Percentiles rank a stretch among this genome's conserved stretches.
phyloP scores from a whole-genome alignment of 1,140 invertebrate species.

The Propsilocerus akamusi region DNA sequence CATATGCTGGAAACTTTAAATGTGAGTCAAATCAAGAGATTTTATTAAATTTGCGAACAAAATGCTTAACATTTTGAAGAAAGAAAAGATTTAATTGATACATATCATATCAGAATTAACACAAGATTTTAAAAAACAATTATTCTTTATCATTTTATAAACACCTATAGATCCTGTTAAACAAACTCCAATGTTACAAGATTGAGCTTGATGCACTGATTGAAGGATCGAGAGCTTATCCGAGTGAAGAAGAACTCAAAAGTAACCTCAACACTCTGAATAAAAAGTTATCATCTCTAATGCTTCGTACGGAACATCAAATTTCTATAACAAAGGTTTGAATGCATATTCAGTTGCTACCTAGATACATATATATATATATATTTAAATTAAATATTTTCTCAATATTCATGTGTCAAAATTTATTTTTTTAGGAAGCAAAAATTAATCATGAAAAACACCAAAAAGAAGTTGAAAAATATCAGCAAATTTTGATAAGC shows the following conservation, averaged over 20 bases:
- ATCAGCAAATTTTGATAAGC: conserved; percentile 21
- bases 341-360: background rate
- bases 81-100: too few species aligned
- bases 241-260: background rate
- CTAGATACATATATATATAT: background rate
- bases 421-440: conserved; percentile 22
- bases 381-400: background rate
- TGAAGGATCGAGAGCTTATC: background rate
- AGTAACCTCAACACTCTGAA: background rate
- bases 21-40: background rate
- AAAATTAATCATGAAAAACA: conserved; percentile 18
- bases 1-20: background rate
- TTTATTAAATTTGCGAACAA: too few species aligned
- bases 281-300: background rate
- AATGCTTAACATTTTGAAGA: too few species aligned
- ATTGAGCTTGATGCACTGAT: background rate
- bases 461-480: conserved; percentile 22
- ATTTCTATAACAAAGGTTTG: background rate
- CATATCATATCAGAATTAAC: too few species aligned
- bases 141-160: too few species aligned
- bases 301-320: background rate
- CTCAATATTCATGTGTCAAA: background rate
- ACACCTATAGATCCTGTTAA: background rate
- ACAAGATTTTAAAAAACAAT: too few species aligned
- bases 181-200: background rate